Conservation (phyloP, 2,113 vertebrate genomes). For the Taxidea taxus region DNA sequence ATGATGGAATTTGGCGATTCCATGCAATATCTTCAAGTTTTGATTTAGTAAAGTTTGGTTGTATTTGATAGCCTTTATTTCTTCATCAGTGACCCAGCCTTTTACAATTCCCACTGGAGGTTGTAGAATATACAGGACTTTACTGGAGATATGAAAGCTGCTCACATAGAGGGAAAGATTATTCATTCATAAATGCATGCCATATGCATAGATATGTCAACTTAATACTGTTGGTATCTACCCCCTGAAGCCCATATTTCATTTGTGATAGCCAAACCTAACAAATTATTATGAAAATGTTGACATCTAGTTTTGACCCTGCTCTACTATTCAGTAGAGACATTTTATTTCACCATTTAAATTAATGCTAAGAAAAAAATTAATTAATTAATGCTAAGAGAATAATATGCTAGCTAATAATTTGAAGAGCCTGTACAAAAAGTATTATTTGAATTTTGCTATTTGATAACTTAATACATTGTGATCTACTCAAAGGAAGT, state of each 20-base stretch:
- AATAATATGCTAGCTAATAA: neutral
- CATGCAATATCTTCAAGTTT: slow-evolving; percentile 10
- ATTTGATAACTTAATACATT: slow-evolving; percentile 8
- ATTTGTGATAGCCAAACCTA: neutral
- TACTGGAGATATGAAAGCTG: neutral
- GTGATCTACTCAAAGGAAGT: neutral
- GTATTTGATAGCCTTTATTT: neutral
- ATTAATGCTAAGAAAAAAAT: neutral
- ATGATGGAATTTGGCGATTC: neutral
- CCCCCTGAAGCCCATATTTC: neutral
- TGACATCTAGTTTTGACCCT: neutral
- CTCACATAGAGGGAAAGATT: neutral
- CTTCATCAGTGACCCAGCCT: neutral
- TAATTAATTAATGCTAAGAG: neutral
- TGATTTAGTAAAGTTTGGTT: slow-evolving; percentile 31
- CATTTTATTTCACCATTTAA: slow-evolving; percentile 27
- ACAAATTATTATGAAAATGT: neutral
- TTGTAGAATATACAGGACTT: neutral
- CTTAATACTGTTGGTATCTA: neutral
- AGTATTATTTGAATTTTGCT: slow-evolving; percentile 7
- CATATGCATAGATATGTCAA: neutral
- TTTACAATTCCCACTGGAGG: neutral
- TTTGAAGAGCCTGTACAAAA: neutral
- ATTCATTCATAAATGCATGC: neutral
- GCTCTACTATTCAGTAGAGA: neutral